phyloP scores from a whole-genome alignment of 1,140 invertebrate species.

The Bacillus rossius region DNA sequence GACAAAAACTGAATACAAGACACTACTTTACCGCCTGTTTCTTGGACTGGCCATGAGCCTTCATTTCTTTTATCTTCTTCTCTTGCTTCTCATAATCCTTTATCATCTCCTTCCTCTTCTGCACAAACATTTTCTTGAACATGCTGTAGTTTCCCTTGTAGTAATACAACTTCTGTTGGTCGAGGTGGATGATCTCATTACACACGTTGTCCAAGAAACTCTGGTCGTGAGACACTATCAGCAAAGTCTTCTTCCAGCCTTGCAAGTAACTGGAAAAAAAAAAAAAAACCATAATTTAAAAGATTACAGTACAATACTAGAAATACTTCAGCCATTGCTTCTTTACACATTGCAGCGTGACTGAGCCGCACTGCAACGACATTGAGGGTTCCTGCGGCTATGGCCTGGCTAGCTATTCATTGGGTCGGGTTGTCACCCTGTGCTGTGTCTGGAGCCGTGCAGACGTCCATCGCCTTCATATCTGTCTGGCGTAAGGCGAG shows the following conservation, averaged over 20 bases:
- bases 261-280: slow-evolving; percentile 72
- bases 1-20: background rate
- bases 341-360: too few relatives aligned
- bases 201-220: slow-evolving; percentile 99
- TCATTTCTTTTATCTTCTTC: slow-evolving; percentile 89
- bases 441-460: too few relatives aligned
- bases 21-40: slow-evolving; percentile 81
- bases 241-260: slow-evolving; percentile 94
- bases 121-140: slow-evolving; percentile 98
- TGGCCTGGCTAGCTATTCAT: too few relatives aligned
- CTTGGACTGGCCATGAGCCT: slow-evolving; percentile 90
- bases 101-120: slow-evolving; percentile 92
- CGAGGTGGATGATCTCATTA: slow-evolving; percentile 97
- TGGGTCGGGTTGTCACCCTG: too few relatives aligned
- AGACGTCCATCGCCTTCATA: too few relatives aligned
- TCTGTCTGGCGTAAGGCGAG: too few relatives aligned
- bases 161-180: slow-evolving; percentile 91
- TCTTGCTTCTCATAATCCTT: slow-evolving; percentile 99
- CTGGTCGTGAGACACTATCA: slow-evolving; percentile 98
- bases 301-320: too few relatives aligned
- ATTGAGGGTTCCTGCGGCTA: too few relatives aligned
- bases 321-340: too few relatives aligned
- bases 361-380: too few relatives aligned
- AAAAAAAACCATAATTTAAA: slow-evolving; percentile 3
- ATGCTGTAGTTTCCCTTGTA: slow-evolving; percentile 98